Conservation (phyloP, 2,888 invertebrate genomes). For the Osedax fenrisi region DNA sequence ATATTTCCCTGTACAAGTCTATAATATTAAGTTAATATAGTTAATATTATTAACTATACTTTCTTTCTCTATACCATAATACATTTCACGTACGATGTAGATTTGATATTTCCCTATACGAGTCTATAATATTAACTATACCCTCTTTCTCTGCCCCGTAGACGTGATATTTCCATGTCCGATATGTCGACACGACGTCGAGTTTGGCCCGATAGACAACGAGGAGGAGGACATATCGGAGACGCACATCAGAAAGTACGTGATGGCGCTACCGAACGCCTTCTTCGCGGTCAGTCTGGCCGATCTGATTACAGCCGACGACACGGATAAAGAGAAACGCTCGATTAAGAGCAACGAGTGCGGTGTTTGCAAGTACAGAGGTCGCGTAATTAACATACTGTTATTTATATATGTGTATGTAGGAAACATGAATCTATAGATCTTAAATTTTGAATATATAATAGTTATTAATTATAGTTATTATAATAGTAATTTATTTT, state of each 20-base stretch:
- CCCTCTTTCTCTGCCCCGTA: too few species aligned
- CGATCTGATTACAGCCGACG: constrained; percentile 27
- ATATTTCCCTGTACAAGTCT: too few species aligned
- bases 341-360: constrained; percentile 22
- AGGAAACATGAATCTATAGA: not conserved
- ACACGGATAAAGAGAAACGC: not conserved
- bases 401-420: not conserved
- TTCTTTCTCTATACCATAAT: too few species aligned
- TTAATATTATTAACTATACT: too few species aligned
- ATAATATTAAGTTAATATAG: too few species aligned
- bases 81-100: too few species aligned
- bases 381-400: too few species aligned
- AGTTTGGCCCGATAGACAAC: constrained; percentile 19
- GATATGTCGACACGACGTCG: constrained; percentile 35
- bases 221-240: not conserved
- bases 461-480: too few species aligned
- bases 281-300: constrained; percentile 35
- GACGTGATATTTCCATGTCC: constrained; percentile 35
- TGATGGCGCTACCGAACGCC: constrained; percentile 35
- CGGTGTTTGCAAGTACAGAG: constrained; percentile 32
- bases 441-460: too few species aligned
- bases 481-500: too few species aligned
- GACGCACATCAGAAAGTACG: constrained; percentile 1
- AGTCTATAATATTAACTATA: too few species aligned
- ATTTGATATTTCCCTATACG: too few species aligned